These are phyloP conservation scores for Dryocosmus kuriphilus DNA, from an alignment of 2,888 invertebrate genomes.

Conservation along the genomic window DNA sequence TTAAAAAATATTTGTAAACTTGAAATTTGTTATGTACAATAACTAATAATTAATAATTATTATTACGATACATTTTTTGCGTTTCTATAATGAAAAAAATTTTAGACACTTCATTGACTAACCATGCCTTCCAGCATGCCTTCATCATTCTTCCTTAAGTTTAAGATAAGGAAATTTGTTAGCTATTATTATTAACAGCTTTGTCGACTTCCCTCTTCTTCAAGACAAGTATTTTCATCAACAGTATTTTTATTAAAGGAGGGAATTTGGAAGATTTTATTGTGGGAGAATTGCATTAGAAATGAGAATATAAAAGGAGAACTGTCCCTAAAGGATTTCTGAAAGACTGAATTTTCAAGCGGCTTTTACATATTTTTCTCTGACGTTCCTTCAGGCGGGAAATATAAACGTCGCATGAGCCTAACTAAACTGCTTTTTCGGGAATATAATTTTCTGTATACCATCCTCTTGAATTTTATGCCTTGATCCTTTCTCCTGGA, in stretches of 20 bases:
- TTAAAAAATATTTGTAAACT: no score
- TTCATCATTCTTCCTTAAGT: no score
- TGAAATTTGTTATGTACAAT: no score
- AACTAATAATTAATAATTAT: no score
- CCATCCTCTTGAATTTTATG: conserved; percentile 15
- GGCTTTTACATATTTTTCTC: not conserved
- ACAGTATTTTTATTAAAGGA: not conserved
- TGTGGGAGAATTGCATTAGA: not conserved
- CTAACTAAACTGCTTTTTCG: not conserved
- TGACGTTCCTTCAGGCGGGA: not conserved
- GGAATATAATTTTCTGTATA: conserved; percentile 1
- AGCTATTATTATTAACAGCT: not conserved
- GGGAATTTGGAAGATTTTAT: not conserved
- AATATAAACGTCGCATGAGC: conserved; percentile 25
- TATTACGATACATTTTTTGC: no score
- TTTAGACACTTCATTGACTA: no score
- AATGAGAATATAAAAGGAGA: not conserved
- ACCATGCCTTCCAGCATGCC: no score
- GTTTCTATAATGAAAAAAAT: no score
- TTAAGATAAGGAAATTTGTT: no score
- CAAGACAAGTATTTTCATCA: no score
- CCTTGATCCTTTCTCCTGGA: conserved; percentile 13
- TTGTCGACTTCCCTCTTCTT: not conserved
- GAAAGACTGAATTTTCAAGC: not conserved
- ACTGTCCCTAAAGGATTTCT: not conserved